Base-by-base conservation (phyloP, 2,888 invertebrate genomes). In the Coenonympha arcania region DNA sequence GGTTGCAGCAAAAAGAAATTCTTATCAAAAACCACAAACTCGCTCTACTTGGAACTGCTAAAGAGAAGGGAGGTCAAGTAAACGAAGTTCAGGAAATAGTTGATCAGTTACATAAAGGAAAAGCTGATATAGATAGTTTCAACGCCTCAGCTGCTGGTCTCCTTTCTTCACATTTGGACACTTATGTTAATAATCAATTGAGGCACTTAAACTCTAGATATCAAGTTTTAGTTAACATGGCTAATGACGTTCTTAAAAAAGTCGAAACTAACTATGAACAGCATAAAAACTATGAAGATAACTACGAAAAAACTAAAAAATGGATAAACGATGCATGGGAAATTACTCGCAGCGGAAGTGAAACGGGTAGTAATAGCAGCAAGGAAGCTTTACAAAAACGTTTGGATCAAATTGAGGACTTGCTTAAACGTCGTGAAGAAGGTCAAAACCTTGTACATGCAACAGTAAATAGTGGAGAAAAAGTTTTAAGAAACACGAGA, bases 1-100 rank as follows among this genome's bases (percentile, higher is more conserved):
- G 96, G 96, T 76, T 96, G 22, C 96, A 96, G 67, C 95, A 96
- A 73, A 94, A 94, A 66, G 95, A 96, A 64, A 95, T 95, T 63
- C 88, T 95, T 6, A 93, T 95, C 8, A 96, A 96, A 72, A 94
- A 95, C 49, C 94, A 96, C 64, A 96, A 96, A 76, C 90, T 94
- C 18, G 92, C 94, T 16, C 81, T 95, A 8, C 88, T 93, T 18
- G 91, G 94, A 2, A 94, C 91, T 48, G 87, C 95, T 1, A 88
- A 90, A 41, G 96, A 96, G 64, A 96, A 96, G 68, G 90, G 91
- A 56, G 94, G 92, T 55, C 95, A 95, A 84, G 95, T 95, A 0
- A 88, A 88, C 42, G 94, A 95, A 66, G 93, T 95, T 20, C 89
- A 92, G 73, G 92, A 92, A 56, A 91, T 96, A 15, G 87, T 95